phyloP scores from a whole-genome alignment of 2,113 vertebrate genomes.

The Tragelaphus strepsiceros region DNA sequence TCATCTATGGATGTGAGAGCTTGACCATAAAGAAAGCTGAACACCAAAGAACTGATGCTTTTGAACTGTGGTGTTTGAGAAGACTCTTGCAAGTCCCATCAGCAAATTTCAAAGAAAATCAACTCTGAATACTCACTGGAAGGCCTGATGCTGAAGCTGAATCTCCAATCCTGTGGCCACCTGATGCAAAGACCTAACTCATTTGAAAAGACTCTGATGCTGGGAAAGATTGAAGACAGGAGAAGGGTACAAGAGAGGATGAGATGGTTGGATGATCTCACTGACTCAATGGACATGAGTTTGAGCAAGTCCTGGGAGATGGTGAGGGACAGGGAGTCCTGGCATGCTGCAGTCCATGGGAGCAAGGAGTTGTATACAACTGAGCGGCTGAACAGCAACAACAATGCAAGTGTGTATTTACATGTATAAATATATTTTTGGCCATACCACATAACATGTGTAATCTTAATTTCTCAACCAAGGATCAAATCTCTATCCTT shows the following conservation, averaged over 20 bases:
- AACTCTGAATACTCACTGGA: not conserved
- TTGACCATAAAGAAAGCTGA: not conserved
- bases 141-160: not conserved
- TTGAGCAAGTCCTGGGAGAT: not conserved
- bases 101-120: not conserved
- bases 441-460: not conserved
- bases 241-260: not conserved
- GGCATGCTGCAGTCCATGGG: not conserved
- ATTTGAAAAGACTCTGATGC: not conserved
- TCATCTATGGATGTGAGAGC: not conserved
- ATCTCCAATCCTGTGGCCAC: not conserved
- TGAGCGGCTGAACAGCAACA: not conserved
- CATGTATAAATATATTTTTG: not conserved
- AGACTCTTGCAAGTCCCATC: not conserved
- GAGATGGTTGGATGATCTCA: not conserved
- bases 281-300: not conserved
- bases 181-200: rapidly evolving
- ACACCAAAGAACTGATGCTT: not conserved
- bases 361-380: not conserved
- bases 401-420: not conserved
- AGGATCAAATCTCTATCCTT: not conserved
- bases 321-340: not conserved
- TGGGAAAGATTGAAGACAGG: not conserved
- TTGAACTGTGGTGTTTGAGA: not conserved
- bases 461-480: not conserved